phyloP scores from a whole-genome alignment of 2,888 invertebrate species.

The Macrostomum cliftonense region DNA sequence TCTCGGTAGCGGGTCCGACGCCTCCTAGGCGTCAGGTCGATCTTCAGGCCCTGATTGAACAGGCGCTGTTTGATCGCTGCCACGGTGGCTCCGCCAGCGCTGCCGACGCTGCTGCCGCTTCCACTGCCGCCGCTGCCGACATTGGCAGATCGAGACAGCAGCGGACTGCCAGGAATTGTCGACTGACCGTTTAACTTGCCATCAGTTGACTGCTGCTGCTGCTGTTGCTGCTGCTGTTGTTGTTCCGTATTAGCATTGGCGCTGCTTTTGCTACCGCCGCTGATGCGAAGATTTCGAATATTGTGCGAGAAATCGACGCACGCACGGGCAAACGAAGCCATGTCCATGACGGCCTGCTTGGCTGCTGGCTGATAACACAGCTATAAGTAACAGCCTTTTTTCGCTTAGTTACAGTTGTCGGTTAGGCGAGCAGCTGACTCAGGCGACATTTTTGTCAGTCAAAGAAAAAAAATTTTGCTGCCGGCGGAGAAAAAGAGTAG shows the following conservation, averaged over 20 bases:
- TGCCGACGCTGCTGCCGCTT: neutral
- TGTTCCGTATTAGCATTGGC: neutral
- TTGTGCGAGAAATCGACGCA: conserved; percentile 35
- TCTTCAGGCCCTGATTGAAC: conserved; percentile 11
- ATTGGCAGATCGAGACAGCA: neutral
- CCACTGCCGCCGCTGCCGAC: neutral
- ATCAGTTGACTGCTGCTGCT: too few relatives aligned
- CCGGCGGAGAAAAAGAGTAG: neutral
- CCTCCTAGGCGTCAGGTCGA: conserved; percentile 7
- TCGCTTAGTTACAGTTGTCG: too few relatives aligned
- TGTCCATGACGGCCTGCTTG: conserved; percentile 8
- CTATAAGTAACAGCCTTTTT: too few relatives aligned
- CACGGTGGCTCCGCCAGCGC: conserved; percentile 6
- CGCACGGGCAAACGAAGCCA: conserved; percentile 33
- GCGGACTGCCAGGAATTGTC: too few relatives aligned
- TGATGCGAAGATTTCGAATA: conserved; percentile 28
- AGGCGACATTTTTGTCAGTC: neutral
- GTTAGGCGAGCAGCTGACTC: too few relatives aligned
- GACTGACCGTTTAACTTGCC: too few relatives aligned
- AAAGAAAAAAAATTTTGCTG: neutral
- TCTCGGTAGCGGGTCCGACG: conserved; percentile 10
- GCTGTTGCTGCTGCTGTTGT: too few relatives aligned
- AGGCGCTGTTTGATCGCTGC: conserved; percentile 11
- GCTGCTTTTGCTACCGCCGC: conserved; percentile 12
- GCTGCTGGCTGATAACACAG: too few relatives aligned